These are phyloP conservation scores for Tolypeutes matacus DNA, from an alignment of 2,797 vertebrate genomes.

Conservation along the genomic window DNA sequence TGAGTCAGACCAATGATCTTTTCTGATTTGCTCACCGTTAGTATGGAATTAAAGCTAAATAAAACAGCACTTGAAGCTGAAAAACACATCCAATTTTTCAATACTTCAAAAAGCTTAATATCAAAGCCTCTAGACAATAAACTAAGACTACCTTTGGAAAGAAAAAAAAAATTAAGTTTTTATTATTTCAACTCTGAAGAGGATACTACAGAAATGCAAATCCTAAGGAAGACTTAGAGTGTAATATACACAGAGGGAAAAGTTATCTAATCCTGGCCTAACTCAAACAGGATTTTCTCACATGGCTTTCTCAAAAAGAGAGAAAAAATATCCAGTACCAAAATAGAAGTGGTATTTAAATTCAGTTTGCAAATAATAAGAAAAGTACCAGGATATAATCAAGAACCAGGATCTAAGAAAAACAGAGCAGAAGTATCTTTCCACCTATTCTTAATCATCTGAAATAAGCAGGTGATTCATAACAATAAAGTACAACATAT, in stretches of 20 bases:
- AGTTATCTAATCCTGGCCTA: conserved; percentile 58
- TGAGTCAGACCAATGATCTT: conserved; percentile 51
- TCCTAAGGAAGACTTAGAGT: conserved; percentile 9
- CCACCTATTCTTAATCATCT: conserved; percentile 13
- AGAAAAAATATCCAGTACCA: conserved; percentile 3
- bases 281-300: conserved; percentile 68
- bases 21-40: conserved; percentile 64
- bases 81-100: conserved; percentile 61
- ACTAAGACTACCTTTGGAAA: conserved; percentile 11
- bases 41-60: conserved; percentile 63
- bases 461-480: conserved; percentile 29
- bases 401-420: conserved; percentile 54
- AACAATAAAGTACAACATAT: conserved; percentile 7
- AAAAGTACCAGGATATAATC: conserved; percentile 55
- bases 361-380: conserved; percentile 46
- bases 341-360: conserved; percentile 75
- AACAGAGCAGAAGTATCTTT: conserved; percentile 32
- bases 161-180: conserved; percentile 35
- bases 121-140: conserved; percentile 55
- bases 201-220: conserved; percentile 45
- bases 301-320: background rate
- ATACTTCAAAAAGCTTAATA: conserved; percentile 64
- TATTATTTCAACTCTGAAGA: conserved; percentile 62
- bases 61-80: conserved; percentile 63
- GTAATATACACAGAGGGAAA: background rate